Evolutionary conservation across 2,113 vertebrate species (phyloP), one percentile per base, ranked within the genome.

Genomic region (Aptenodytes forsteri): DNA sequence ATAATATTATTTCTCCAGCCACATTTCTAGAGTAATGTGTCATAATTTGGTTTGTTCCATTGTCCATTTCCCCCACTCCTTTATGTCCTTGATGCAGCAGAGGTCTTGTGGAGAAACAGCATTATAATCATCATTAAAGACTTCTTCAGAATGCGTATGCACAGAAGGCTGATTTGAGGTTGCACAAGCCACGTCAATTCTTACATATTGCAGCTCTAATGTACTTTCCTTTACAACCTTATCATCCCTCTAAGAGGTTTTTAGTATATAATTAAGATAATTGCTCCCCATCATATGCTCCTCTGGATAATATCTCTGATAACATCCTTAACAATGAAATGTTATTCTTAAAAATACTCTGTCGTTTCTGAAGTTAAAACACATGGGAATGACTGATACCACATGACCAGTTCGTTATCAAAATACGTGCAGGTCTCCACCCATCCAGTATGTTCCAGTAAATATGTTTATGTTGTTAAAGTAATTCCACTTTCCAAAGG

Each of bases 211-310:
- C 73, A 89, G n/a, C 56, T 79, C 54, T 93, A 91, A 94, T 89
- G 69, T 96, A 64, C 42, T 93, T 96, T 75, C 32, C 80, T 90
- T 93, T 95, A 65, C 85, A 95, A 93, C 69, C 34, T 82, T 84
- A 78, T 84, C n/a, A 65, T 93, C 27, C 15, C 32, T 91, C 49
- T 96, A 79, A 95, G 54, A 89, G 89, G 47, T 87, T 96, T 95
- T 97, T 85, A 89, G 65, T 91, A 29, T 95, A 49, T 95, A 89
- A 97, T 96, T 96, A 97, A 50, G 52, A 89, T 93, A 94, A 96
- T 97, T 96, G 49, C 40, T 95, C 62, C 56, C 17, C 40, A 42
- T 96, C 73, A 61, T 87, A 29, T 58, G 26, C 61, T 95, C 4
- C 75, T 67, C 67, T 87, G 89, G 61, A 79, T 94, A 83, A 52